Conservation (phyloP, 2,113 vertebrate species). For the Sphaerodactylus townsendi region DNA sequence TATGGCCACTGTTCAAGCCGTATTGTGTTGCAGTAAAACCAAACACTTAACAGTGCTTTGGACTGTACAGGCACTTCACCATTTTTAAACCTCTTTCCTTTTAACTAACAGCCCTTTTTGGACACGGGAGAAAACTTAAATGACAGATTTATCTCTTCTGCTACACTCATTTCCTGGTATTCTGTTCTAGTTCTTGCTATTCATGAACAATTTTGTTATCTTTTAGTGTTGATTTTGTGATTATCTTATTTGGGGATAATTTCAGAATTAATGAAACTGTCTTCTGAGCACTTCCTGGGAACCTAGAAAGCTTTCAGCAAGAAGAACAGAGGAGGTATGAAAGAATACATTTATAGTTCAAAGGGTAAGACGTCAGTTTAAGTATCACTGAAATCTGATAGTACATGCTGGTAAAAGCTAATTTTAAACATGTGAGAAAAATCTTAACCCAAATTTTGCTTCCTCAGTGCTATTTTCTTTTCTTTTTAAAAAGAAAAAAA, state of each 20-base stretch:
- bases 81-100: not conserved
- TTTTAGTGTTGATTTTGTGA: not conserved
- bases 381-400: not conserved
- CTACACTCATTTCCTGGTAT: not conserved
- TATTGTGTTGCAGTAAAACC: not conserved
- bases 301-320: not conserved
- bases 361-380: not conserved
- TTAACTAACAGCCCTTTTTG: not conserved
- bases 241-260: not conserved
- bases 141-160: not conserved
- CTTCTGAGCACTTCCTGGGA: not conserved
- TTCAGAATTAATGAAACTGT: not conserved
- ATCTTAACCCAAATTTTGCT: not conserved
- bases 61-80: not conserved
- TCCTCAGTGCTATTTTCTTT: not conserved
- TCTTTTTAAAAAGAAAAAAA: not conserved
- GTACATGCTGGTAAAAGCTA: not conserved
- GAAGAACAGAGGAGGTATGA: not conserved
- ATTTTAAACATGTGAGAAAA: not conserved
- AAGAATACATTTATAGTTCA: not conserved
- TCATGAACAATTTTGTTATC: not conserved
- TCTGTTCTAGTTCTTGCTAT: not conserved
- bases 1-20: not conserved
- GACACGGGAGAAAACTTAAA: not conserved
- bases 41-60: not conserved